Percentiles rank a stretch among this genome's conserved stretches.
These are phyloP conservation scores for Hirundo rustica DNA, from an alignment of 2,797 vertebrate genomes.

Conservation along the genomic window DNA sequence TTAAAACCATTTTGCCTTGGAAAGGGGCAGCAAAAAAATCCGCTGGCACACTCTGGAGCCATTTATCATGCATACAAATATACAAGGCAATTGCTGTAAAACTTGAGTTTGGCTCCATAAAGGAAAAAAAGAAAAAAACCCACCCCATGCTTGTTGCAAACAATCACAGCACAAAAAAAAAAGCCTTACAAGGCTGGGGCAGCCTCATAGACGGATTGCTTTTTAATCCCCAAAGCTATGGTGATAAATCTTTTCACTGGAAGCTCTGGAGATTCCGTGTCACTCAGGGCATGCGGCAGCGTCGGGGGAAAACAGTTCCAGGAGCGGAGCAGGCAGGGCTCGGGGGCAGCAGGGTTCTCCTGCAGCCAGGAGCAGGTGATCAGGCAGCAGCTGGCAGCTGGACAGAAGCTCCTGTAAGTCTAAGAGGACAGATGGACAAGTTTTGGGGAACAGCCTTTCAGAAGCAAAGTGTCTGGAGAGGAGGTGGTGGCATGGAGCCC, in stretches of 20 bases:
- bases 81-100: neutral
- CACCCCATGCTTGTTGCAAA: slow-evolving; percentile 12
- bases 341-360: neutral
- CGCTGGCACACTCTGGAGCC: neutral
- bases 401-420: neutral
- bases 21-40: neutral
- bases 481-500: neutral
- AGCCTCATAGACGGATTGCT: slow-evolving; percentile 48
- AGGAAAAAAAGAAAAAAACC: neutral
- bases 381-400: neutral
- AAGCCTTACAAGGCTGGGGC: slow-evolving; percentile 66
- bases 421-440: neutral
- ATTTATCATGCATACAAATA: slow-evolving; percentile 37
- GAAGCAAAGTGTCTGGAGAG: neutral
- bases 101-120: neutral
- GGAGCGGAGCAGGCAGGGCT: accelerated
- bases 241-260: slow-evolving; percentile 60
- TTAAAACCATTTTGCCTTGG: neutral
- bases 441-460: neutral
- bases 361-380: accelerated
- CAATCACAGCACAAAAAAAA: slow-evolving; percentile 16
- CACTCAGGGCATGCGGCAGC: neutral
- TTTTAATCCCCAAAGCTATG: slow-evolving; percentile 59
- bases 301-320: neutral
- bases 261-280: neutral